Evolutionary conservation across 2,888 invertebrate species (phyloP), one percentile per base, ranked within the genome.

Genomic region (Drosophila neutralis): DNA sequence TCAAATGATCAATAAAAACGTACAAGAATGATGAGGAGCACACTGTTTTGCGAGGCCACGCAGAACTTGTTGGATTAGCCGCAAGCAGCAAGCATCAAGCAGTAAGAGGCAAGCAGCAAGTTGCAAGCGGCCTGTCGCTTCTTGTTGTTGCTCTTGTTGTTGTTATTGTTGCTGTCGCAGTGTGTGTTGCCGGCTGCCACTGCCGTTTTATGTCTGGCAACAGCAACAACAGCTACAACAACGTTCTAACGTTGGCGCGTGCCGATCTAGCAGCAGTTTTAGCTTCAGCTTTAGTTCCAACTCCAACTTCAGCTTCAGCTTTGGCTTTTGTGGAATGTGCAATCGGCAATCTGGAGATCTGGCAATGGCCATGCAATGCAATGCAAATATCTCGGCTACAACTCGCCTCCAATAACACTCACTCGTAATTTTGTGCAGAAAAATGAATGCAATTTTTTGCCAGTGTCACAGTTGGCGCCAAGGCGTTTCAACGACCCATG

Each of bases 381-480:
- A n/a, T 51, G 35, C 64, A 64, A 59, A 68, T 63, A 57, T 66
- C 33, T 59, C 24, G 45, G 53, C 59, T 68, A 66, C 57, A 57
- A 57, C 42, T 67, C 60, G 69, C 63, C 69, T 81, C 74, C 72
- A 71, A 83, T 72, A 70, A 70, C 31, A 74, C 60, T 68, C 56
- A 65, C 66, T 80, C 83, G 78, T 81, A 83, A 84, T 83, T 81
- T 81, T 77, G 68, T 80, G 82, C 75, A 72, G 85, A 88, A 88
- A 90, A 80, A 89, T 89, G 82, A 83, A 87, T 90, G 82, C 83
- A 83, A 91, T 85, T 88, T 82, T 82, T 65, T 64, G 78, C 83
- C 74, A 80, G 79, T 90, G 90, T 90, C 91, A 90, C 79, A 86
- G 82, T 80, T 91, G 91, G 91, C 91, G 91, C 91, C 91, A 91